These are phyloP conservation scores for Tipula unca DNA, from an alignment of 2,888 invertebrate species.

Conservation along the genomic window DNA sequence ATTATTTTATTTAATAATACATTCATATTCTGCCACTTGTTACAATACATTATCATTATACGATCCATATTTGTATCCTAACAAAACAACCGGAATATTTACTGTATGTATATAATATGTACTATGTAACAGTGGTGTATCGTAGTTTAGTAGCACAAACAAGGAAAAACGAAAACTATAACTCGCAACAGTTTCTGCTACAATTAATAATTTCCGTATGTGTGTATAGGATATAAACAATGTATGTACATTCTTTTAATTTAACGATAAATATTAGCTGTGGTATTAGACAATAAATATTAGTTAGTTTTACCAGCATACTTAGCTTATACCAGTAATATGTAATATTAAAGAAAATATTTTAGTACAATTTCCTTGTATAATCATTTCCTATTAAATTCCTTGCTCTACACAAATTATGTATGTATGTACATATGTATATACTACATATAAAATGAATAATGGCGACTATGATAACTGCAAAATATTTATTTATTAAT, in stretches of 20 bases:
- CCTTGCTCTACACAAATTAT: neutral
- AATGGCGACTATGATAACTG: too few species aligned
- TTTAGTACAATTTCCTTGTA: too few species aligned
- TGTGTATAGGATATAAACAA: neutral
- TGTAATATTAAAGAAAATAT: too few species aligned
- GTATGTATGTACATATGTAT: neutral
- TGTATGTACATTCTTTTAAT: neutral
- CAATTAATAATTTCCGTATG: neutral
- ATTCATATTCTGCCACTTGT: slow-evolving; percentile 8
- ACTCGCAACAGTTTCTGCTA: neutral
- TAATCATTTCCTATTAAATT: too few species aligned
- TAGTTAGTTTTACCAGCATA: neutral
- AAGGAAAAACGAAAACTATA: neutral
- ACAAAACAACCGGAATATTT: neutral
- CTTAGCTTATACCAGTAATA: too few species aligned
- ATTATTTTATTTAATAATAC: neutral
- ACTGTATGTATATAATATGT: too few species aligned
- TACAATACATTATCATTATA: neutral
- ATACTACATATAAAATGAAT: neutral
- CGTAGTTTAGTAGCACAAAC: neutral
- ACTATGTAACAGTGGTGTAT: neutral
- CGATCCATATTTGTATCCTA: neutral
- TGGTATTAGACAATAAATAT: neutral
- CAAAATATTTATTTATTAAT: too few species aligned
- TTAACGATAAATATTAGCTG: neutral